Evolutionary conservation across 1,140 invertebrate genomes (phyloP), one percentile per base, ranked within the genome.

Genomic region (Drosophila lacertosa): DNA sequence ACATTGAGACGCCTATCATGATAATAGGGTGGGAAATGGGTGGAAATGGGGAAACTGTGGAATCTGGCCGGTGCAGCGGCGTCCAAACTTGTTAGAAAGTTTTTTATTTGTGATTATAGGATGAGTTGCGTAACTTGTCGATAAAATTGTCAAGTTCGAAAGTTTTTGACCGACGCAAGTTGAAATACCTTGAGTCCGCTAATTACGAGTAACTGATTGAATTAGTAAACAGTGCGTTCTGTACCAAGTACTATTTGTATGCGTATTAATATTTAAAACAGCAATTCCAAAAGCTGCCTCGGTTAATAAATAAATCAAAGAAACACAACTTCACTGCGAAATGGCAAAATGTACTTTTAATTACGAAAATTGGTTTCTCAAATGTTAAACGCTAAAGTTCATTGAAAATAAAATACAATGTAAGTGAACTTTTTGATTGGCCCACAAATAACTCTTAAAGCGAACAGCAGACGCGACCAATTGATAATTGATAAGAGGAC

Each of bases 1-100:
- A 22, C 16, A 24, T 47, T 47, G 44, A 16, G 13, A 47, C 2
- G 18, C 10, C 37, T 24, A 24, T 35, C 37, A 22, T 40, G 18
- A 44, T 20, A 24, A 44, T 2, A 13, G n/a, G n/a, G n/a, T 26
- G 15, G 26, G 47, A 0, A 22, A 7, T 0, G 10, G 44, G 0
- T 3, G 15, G n/a, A 13, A 9, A n/a, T n/a, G 42, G 29, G 11
- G 37, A n/a, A 39, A n/a, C 29, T 5, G 6, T 29, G 13, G 22
- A 13, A 44, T 9, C 47, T 20, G 32, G 29, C 20, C 15, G 13
- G 3, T 50, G 29, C 10, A 7, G 48, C 18, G 35, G 29, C 24
- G 65, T 67, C 29, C 39, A 18, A 82, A 74, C 51, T 82, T 50
- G 57, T 71, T 58, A 53, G 54, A 79, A 82, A 82, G 70, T 82